These are phyloP conservation scores for Myathropa florea DNA, from an alignment of 2,888 invertebrate genomes.

Conservation along the genomic window DNA sequence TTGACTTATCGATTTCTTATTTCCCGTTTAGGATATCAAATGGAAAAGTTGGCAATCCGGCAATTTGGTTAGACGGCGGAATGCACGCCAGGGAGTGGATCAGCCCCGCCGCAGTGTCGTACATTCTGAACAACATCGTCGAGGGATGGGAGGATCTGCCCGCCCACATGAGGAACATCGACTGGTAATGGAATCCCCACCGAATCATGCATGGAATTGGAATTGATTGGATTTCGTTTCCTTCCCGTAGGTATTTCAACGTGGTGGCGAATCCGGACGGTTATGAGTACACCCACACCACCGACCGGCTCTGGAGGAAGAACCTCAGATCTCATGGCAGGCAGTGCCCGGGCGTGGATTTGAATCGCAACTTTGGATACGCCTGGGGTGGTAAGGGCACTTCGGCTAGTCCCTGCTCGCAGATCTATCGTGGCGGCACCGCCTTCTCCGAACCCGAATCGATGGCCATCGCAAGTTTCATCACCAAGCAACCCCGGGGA, in stretches of 20 bases:
- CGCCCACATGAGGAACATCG: conserved; percentile 87
- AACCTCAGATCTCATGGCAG: conserved; percentile 84
- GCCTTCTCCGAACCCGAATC: conserved; percentile 95
- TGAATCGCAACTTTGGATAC: conserved; percentile 94
- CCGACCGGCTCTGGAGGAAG: conserved; percentile 92
- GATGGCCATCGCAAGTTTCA: conserved; percentile 84
- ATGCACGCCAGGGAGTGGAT: conserved; percentile 97
- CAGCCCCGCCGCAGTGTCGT: conserved; percentile 89
- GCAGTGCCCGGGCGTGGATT: conserved; percentile 88
- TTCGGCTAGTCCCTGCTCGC: conserved; percentile 90
- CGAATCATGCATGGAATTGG: conserved; percentile 12
- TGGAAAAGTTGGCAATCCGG: conserved; percentile 83
- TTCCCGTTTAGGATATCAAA: conserved; percentile 84
- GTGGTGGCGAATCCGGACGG: conserved; percentile 92
- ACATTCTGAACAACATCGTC: conserved; percentile 86
- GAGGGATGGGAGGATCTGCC: conserved; percentile 86
- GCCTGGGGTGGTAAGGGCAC: conserved; percentile 94
- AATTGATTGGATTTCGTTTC: conserved; percentile 21
- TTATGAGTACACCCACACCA: conserved; percentile 91
- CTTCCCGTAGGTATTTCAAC: conserved; percentile 84
- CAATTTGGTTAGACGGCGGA: conserved; percentile 89
- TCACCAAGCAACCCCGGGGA: conserved; percentile 81
- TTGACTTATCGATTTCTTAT: conserved; percentile 30
- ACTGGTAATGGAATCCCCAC: conserved; percentile 83
- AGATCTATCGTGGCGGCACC: conserved; percentile 89